Base-by-base conservation (phyloP, 2,797 vertebrate genomes). In the Fistularia commersonii region DNA sequence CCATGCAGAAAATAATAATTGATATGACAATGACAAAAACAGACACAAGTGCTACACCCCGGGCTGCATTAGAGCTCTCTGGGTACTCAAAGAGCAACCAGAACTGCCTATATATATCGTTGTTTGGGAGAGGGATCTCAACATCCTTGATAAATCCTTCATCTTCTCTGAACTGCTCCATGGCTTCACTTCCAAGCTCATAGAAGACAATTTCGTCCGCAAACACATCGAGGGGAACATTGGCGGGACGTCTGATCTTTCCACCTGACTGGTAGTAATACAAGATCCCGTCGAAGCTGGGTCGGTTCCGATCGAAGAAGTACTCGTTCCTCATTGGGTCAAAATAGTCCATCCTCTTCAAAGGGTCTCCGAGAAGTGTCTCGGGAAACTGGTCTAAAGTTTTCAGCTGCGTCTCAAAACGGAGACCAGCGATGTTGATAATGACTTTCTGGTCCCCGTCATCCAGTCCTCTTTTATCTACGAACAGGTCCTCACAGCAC, bases 251-350 rank as follows among this genome's bases (percentile, higher is more conserved):
- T 32, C 96, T 89, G 51, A 99, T 91, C 83, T 97, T 98, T 11
- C 97, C 96, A 0, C 95, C 96, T 0, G 97, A 99, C 48, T 99
- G 97, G 61, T 98, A 99, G 67, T 98, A 99, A 74, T 98, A 99
- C 14, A 99, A 84, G 65, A 99, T 98, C 10, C 95, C 96, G 31
- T 99, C 97, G 72, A 99, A 99, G 79, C 97, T 99, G 11, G 95
- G 96, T 54, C 97, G 86, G 75, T 98, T 97, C 48, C 95, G 88
- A 56, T 99, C 97, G 44, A 99, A 99, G 82, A 99, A 99, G 64
- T 98, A 98, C 11, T 99, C 95, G 0, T 99, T 98, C 75, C 95
- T 94, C 95, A 98, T 96, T 33, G 95, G 94, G 82, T 98, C 96
- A 13, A 99, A 99, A 84, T 94, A 98, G 11, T 90, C 86, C 90